phyloP scores from a whole-genome alignment of 2,888 invertebrate species.

The Clistopyga incitator region DNA sequence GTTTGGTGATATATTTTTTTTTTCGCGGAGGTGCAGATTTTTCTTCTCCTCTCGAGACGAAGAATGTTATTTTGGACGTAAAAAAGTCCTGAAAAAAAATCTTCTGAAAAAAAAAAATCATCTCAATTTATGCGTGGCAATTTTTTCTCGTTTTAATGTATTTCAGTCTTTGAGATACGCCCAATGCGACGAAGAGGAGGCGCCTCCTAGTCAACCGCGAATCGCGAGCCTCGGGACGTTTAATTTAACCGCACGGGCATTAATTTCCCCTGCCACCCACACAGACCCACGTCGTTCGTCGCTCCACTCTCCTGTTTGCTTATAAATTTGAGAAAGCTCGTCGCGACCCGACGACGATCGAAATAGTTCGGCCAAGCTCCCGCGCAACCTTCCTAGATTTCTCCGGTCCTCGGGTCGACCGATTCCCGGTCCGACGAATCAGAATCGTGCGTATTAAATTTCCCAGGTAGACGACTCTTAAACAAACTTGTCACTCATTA shows the following conservation, averaged over 20 bases:
- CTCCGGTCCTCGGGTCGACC: conserved; percentile 15
- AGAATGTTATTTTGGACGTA: background rate
- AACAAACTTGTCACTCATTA: background rate
- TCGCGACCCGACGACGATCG: conserved; percentile 59
- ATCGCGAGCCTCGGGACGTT: conserved; percentile 71
- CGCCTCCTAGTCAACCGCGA: conserved; percentile 42
- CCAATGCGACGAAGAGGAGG: background rate
- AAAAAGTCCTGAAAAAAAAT: conserved; percentile 18
- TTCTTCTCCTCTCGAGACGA: background rate
- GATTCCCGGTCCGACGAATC: background rate
- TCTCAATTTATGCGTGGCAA: background rate
- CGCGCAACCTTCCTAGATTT: conserved; percentile 37
- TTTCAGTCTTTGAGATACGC: background rate
- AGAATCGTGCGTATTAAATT: background rate
- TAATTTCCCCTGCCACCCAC: conserved; percentile 71
- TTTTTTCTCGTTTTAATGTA: conserved; percentile 17
- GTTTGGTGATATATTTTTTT: too few relatives aligned
- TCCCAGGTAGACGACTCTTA: background rate
- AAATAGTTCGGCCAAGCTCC: conserved; percentile 65
- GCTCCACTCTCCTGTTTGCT: conserved; percentile 73
- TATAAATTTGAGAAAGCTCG: conserved; percentile 80
- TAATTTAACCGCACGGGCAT: conserved; percentile 78
- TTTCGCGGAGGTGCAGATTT: too few relatives aligned
- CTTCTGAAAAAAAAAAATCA: background rate
- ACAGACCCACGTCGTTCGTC: conserved; percentile 42